Base-by-base conservation (phyloP, 2,797 vertebrate species). In the Adelosebastes latens region DNA sequence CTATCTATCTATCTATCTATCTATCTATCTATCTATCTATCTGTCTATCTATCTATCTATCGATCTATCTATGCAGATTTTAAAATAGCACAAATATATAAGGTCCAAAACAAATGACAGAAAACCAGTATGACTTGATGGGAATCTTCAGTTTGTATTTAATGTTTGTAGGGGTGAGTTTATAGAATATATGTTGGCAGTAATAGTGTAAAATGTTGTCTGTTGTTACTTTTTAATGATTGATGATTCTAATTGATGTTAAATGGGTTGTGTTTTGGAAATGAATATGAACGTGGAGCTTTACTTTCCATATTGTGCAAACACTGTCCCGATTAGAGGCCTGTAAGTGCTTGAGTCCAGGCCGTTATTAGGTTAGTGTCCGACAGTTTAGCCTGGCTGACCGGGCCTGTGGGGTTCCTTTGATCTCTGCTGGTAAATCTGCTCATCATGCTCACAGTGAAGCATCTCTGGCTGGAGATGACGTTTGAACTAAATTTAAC, bases 351-450 rank as follows among this genome's bases (percentile, higher is more conserved):
- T 8, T 16, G 32, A 4, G 16, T 79, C 64, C 34, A 16, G 49
- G 81, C 72, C 78, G 73, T 92, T 84, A 89, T 91, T 92, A 82
- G 83, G 79, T 89, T 91, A 82, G 79, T 49, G 69, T 81, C 66
- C 13, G 14, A 77, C 62, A 77, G 86, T 89, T 88, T 89, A 88
- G 81, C 82, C 80, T 67, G 72, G 72, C 83, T 71, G 86, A 86
- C 86, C 82, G 75, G 85, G 70, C 82, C 82, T 69, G 82, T 73
- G 59, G 84, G 68, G 73, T 12, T 81, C 39, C 71, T 90, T 77
- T 83, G 83, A 88, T 90, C 78, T 20, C 77, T 82, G 70, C 75
- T 87, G 82, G 88, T 52, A 85, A 86, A 90, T 85, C 67, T 67
- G 53, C 67, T 83, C 3, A 7, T 85, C 90, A 64, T 18, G 69